Base-by-base conservation (phyloP, 2,888 invertebrate species). In the Tuta absoluta region DNA sequence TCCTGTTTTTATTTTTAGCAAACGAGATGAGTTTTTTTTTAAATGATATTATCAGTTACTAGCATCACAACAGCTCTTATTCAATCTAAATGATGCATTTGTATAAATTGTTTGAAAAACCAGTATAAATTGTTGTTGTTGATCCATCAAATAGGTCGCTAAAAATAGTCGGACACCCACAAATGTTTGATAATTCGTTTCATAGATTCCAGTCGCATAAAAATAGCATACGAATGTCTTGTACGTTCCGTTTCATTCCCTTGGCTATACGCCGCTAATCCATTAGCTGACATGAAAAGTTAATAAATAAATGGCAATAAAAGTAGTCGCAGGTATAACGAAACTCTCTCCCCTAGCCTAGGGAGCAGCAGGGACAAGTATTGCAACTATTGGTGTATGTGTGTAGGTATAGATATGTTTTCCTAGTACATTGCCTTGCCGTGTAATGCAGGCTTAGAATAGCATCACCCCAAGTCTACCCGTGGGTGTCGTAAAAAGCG, bases 261-360 rank as follows among this genome's bases (percentile, higher is more conserved):
- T 80, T 73, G 73, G 80, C 81, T 76, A 76, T 75, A 79, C 79
- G 45, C 45, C 45, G 17, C 23, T 85, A 89, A 90, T 89, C 89
- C 90, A 89, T 89, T 90, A 90, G 84, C 69, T 69, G 75, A 86
- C 88, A 89, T 87, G 87, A 87, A 88, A 89, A 86, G 80, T 85
- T 87, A 86, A 89, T 85, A 84, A 70, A 76, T 75, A 82, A 79
- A 82, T 69, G 79, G 73, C 84, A 84, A 86, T 89, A 89, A 88
- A 86, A 87, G 75, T 77, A 75, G 77, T 72, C 70, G 72, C 82
- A 85, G 85, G 83, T 84, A 82, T 65, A 71, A 72, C 65, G 37
- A 69, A 67, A 69, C 74, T 69, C 73, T 75, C 74, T 77, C 75
- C 69, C 69, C 67, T 71, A 69, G 78, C 72, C 76, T 73, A 68